Evolutionary conservation across 2,888 invertebrate species (phyloP).

Genomic region (Leptopilina myrica): DNA sequence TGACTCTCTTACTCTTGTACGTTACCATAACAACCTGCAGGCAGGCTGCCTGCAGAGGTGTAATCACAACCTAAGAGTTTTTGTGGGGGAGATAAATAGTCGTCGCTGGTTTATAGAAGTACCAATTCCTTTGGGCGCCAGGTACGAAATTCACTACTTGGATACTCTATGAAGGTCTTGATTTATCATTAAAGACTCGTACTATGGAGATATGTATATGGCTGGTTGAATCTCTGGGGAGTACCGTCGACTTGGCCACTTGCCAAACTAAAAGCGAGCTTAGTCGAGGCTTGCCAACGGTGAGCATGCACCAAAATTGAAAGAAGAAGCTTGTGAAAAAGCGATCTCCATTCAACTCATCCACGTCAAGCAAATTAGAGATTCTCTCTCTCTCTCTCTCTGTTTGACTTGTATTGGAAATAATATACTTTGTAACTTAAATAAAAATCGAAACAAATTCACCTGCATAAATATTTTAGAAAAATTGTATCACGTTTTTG

Average conservation of each 20-base stretch:
- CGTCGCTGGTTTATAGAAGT: constrained; percentile 35
- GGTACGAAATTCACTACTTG: constrained; percentile 28
- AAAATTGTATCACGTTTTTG: no score
- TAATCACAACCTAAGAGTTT: no score
- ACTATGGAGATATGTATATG: constrained; percentile 36
- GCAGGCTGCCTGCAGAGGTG: no score
- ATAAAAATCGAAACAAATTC: not conserved
- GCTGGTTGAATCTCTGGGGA: constrained; percentile 52
- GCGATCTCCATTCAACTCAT: constrained; percentile 47
- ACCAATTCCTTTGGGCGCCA: constrained; percentile 38
- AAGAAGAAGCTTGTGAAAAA: constrained; percentile 46
- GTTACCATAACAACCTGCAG: no score
- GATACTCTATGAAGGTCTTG: constrained; percentile 37
- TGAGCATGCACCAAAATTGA: constrained; percentile 68
- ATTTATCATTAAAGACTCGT: constrained; percentile 41
- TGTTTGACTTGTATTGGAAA: constrained; percentile 39
- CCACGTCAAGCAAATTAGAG: constrained; percentile 60
- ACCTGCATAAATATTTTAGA: no score
- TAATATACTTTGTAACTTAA: constrained; percentile 13
- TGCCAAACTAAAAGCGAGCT: constrained; percentile 64
- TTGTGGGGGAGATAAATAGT: constrained; percentile 35
- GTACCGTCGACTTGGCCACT: constrained; percentile 60
- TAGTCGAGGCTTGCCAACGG: constrained; percentile 56
- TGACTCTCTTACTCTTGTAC: no score
- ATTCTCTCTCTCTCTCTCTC: constrained; percentile 51